Conservation (phyloP, 2,113 vertebrate species). For the Heliornis fulica region DNA sequence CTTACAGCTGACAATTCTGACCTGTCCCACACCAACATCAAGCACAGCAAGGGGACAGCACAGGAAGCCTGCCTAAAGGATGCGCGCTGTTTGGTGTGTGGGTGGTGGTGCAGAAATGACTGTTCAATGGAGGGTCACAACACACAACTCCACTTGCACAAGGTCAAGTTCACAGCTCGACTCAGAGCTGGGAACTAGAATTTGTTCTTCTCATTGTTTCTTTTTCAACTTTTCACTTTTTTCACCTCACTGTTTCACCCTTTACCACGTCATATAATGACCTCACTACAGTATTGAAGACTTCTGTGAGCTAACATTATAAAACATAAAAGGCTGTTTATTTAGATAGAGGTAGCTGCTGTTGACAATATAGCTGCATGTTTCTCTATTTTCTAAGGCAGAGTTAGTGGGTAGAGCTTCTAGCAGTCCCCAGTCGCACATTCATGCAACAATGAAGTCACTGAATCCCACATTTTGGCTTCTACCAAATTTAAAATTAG, state of each 20-base stretch:
- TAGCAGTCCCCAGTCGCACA: neutral
- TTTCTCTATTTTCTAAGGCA: neutral
- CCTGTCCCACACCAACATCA: neutral
- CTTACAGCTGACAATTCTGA: neutral
- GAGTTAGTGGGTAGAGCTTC: neutral
- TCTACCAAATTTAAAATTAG: neutral
- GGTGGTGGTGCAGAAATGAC: neutral
- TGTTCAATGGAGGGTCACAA: neutral
- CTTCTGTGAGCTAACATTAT: neutral
- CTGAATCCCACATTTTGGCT: neutral
- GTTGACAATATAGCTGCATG: neutral
- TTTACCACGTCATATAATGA: neutral
- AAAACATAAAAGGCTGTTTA: neutral
- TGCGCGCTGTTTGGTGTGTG: fast-evolving
- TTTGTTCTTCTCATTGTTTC: neutral
- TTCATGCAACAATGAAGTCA: neutral
- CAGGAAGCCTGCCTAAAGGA: neutral
- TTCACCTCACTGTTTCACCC: too few species aligned
- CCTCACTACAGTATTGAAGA: neutral
- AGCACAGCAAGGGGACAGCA: neutral
- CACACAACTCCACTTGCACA: neutral
- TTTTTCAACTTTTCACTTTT: too few species aligned
- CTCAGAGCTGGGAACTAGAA: neutral
- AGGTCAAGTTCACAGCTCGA: neutral
- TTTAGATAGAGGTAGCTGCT: neutral